A percentile compares a stretch with the other conserved stretches of the same genome.
phyloP scores from a whole-genome alignment of 1,140 invertebrate species.

The Diachasma alloeum region DNA sequence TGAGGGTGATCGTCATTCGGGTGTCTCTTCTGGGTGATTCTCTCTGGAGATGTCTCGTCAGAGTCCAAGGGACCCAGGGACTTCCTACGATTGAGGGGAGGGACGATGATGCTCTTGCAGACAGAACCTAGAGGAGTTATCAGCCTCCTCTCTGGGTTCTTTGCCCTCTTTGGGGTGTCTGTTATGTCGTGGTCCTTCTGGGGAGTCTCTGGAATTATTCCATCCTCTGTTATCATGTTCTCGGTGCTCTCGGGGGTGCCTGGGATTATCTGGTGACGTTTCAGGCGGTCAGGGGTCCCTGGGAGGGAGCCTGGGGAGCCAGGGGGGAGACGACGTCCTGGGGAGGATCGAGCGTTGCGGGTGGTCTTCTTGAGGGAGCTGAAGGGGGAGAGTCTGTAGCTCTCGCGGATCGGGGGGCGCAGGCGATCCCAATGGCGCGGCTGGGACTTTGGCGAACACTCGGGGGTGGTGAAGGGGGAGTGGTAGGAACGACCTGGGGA shows the following conservation, averaged over 20 bases:
- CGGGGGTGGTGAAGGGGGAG: conserved; percentile 41
- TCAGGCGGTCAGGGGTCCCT: neutral
- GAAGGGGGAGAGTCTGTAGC: conserved; percentile 36
- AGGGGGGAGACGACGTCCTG: conserved; percentile 31
- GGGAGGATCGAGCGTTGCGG: conserved; percentile 39
- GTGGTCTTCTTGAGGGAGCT: conserved; percentile 42
- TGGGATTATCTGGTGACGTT: neutral
- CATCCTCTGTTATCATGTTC: neutral
- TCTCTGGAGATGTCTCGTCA: conserved; percentile 39
- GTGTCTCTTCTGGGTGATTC: conserved; percentile 42
- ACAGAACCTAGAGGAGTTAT: conserved; percentile 54
- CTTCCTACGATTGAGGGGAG: conserved; percentile 50
- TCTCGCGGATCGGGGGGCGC: conserved; percentile 7
- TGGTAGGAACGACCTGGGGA: conserved; percentile 43
- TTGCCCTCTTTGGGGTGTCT: conserved; percentile 49
- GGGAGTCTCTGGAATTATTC: conserved; percentile 6
- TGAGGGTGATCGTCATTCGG: conserved; percentile 29
- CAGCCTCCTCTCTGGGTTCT: conserved; percentile 38
- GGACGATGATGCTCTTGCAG: conserved; percentile 41
- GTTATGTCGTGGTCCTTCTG: conserved; percentile 35
- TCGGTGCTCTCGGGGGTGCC: neutral
- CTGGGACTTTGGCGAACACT: conserved; percentile 32
- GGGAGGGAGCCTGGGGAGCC: conserved; percentile 29
- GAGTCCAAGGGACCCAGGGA: conserved; percentile 36
- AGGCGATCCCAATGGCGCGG: conserved; percentile 39